A percentile compares a stretch with the other conserved stretches of the same genome.
Conservation (phyloP, 2,797 vertebrate species). For the Fratercula arctica region DNA sequence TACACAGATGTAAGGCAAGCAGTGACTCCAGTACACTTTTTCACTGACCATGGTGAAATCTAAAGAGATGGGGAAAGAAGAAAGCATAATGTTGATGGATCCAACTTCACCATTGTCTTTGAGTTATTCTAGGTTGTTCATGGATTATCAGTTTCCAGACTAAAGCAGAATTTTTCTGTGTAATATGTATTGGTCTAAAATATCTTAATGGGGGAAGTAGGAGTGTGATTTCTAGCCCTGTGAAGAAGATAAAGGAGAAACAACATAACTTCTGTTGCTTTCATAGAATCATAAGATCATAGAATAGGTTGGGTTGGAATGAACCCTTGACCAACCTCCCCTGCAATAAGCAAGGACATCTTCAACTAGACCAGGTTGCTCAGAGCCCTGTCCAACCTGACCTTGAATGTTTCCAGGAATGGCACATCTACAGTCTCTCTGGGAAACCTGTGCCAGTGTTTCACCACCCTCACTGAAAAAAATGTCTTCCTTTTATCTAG, state of each 20-base stretch:
- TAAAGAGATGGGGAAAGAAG: neutral
- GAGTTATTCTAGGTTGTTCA: neutral
- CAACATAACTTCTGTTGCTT: neutral
- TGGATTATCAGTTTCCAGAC: neutral
- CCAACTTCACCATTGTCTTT: neutral
- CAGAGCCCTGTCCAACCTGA: neutral
- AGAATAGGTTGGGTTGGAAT: neutral
- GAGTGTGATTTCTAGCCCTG: neutral
- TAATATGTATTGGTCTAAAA: neutral
- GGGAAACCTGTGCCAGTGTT: neutral
- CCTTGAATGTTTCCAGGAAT: neutral
- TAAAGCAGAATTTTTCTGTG: neutral
- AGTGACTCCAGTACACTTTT: neutral
- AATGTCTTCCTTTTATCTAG: neutral
- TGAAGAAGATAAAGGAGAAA: neutral
- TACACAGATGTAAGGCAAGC: neutral
- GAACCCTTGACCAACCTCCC: neutral
- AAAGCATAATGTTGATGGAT: neutral
- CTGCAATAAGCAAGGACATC: neutral
- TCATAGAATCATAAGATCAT: neutral
- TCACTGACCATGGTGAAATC: neutral
- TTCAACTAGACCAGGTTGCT: neutral
- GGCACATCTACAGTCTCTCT: neutral
- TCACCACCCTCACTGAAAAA: neutral
- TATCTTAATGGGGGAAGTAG: neutral